Evolutionary conservation across 23 tunicate genomes (phyloP).

Genomic region (Oikopleura albicans): DNA sequence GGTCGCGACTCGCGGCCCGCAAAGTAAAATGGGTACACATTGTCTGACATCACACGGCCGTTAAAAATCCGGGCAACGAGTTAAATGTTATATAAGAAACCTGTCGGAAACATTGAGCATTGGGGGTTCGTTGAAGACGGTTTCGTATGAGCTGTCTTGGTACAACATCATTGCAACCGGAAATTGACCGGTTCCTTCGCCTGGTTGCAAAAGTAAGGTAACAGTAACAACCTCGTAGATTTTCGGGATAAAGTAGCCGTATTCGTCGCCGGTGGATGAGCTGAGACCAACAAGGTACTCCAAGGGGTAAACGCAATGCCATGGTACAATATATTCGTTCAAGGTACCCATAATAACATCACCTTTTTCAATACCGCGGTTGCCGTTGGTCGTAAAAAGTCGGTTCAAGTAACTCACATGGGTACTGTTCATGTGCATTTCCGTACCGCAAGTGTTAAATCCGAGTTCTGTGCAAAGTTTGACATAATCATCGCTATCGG

Average conservation of each 20-base stretch:
- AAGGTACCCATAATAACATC: neutral
- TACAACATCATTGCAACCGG: constrained; percentile 16
- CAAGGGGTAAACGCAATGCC: constrained; percentile 5
- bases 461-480: neutral
- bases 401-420: neutral
- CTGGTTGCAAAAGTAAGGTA: neutral
- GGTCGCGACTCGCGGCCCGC: too few species aligned
- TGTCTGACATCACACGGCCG: too few species aligned
- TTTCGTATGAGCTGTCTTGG: neutral
- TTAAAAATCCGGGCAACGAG: neutral
- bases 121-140: neutral
- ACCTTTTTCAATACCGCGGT: neutral
- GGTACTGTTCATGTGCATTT: constrained; percentile 15
- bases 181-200: constrained; percentile 7
- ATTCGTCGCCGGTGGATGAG: neutral
- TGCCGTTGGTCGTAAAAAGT: neutral
- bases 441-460: constrained; percentile 6
- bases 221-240: constrained; percentile 11
- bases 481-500: neutral
- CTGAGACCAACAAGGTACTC: neutral
- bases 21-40: too few species aligned
- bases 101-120: constrained; percentile 8
- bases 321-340: constrained; percentile 1
- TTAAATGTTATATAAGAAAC: neutral
- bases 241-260: constrained; percentile 1